Conservation (phyloP, 2,113 vertebrate species). For the Charina bottae region DNA sequence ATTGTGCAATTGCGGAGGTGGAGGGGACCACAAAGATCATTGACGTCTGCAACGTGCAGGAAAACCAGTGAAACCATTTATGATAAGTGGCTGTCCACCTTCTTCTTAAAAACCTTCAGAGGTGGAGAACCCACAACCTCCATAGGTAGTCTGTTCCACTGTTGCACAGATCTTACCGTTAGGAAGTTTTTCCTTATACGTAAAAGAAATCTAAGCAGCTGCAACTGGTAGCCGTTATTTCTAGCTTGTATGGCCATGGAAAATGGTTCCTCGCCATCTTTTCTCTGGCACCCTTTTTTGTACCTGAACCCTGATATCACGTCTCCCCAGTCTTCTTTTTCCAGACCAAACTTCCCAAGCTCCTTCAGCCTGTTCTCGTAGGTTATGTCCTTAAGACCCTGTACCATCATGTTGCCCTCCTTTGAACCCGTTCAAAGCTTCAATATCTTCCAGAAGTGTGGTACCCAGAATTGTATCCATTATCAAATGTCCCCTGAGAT, state of each 20-base stretch:
- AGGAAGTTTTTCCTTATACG: background rate
- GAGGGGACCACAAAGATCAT: background rate
- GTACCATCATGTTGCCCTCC: background rate
- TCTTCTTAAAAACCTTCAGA: background rate
- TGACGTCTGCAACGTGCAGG: background rate
- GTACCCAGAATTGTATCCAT: background rate
- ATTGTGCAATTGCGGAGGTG: background rate
- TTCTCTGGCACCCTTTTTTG: too few species aligned
- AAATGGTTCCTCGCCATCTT: too few species aligned
- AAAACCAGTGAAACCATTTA: background rate
- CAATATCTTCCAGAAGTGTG: background rate
- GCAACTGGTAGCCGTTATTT: background rate
- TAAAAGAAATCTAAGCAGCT: background rate
- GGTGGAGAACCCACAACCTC: background rate
- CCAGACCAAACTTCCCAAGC: too few species aligned
- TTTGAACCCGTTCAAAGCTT: background rate
- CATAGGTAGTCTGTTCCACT: background rate
- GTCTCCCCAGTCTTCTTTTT: too few species aligned
- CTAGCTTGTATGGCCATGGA: background rate
- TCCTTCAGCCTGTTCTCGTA: too few species aligned
- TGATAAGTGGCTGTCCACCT: background rate
- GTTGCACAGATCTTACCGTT: background rate
- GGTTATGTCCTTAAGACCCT: background rate
- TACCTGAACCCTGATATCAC: too few species aligned
- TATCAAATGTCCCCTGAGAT: background rate